Conservation (phyloP, 2,113 vertebrate species). For the Lagenorhynchus albirostris region DNA sequence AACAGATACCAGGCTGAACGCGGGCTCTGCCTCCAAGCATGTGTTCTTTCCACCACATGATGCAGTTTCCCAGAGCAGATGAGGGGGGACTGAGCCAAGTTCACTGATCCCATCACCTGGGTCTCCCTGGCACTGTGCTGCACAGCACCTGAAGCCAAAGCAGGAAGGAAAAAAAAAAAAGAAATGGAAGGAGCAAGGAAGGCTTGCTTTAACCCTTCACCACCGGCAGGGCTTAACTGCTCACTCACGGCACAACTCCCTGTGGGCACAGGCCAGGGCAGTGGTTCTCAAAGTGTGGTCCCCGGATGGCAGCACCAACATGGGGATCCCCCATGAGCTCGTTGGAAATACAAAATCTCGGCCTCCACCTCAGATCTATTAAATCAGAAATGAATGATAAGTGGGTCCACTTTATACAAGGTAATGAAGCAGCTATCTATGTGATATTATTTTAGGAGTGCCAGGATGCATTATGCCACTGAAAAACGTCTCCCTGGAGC, state of each 20-base stretch:
- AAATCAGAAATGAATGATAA: not conserved
- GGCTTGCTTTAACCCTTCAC: not conserved
- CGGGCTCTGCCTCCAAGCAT: not conserved
- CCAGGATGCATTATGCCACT: not conserved
- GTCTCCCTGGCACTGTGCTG: not conserved
- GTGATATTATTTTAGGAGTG: not conserved
- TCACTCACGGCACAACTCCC: rapidly evolving
- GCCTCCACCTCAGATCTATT: not conserved
- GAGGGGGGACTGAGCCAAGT: not conserved
- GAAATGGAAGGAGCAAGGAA: not conserved
- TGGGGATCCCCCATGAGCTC: not conserved
- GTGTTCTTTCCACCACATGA: not conserved
- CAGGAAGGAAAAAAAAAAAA: not conserved
- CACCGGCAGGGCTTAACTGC: rapidly evolving
- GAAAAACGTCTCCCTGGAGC: not conserved
- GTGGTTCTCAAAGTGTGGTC: not conserved
- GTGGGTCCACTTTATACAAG: not conserved
- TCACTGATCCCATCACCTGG: conserved; percentile 24
- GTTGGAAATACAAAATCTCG: not conserved
- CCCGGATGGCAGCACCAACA: not conserved
- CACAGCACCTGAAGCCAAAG: not conserved
- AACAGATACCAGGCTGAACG: not conserved
- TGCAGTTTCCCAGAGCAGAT: conserved; percentile 14
- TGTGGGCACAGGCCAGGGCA: rapidly evolving
- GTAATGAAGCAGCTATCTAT: not conserved